Conservation (phyloP, 2,888 invertebrate genomes). For the Sminthurides aquaticus region DNA sequence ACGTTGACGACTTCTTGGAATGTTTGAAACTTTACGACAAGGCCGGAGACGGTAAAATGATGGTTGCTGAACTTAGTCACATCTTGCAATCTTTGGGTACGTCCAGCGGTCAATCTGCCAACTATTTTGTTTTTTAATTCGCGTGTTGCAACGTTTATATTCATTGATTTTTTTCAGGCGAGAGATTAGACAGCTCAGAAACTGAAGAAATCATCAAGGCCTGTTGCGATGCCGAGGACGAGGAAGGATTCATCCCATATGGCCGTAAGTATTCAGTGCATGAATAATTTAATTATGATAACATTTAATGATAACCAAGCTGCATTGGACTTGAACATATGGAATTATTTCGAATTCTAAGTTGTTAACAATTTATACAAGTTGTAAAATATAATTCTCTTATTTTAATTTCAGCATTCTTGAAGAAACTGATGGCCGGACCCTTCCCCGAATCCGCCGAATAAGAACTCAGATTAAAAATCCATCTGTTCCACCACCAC, state of each 20-base stretch:
- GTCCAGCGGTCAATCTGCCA: not conserved
- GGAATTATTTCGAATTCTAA: not conserved
- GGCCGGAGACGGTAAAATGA: conserved; percentile 92
- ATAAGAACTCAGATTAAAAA: no score
- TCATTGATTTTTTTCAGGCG: conserved; percentile 46
- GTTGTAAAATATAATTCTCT: not conserved
- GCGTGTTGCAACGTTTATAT: not conserved
- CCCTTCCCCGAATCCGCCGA: conserved; percentile 43
- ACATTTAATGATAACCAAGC: no score
- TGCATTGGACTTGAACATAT: no score
- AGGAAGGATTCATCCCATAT: conserved; percentile 87
- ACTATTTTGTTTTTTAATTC: not conserved
- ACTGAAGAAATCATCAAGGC: conserved; percentile 71
- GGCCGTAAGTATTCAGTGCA: conserved; percentile 81
- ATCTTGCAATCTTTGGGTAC: conserved; percentile 79
- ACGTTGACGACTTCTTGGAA: conserved; percentile 98
- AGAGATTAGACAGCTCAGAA: conserved; percentile 70
- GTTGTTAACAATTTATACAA: not conserved
- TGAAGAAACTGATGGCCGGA: conserved; percentile 45
- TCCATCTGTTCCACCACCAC: no score
- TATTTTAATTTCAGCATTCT: conserved; percentile 42
- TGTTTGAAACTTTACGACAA: conserved; percentile 99
- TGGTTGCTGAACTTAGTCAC: conserved; percentile 93
- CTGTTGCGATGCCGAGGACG: conserved; percentile 85
- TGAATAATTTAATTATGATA: no score